These are phyloP conservation scores for Sparus aurata DNA, from an alignment of 2,797 vertebrate species.

Conservation along the genomic window DNA sequence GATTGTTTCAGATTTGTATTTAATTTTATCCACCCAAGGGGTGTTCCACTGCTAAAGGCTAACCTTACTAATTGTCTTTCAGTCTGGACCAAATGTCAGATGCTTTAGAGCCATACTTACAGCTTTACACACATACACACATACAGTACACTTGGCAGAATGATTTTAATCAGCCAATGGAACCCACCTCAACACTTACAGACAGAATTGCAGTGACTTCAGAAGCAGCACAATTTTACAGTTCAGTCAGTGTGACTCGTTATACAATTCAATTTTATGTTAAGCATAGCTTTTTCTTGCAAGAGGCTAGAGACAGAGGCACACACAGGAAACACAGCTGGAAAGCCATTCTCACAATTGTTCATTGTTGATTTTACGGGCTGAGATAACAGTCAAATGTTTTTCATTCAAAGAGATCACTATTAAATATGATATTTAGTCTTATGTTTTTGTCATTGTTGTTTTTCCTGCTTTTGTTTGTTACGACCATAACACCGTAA, in stretches of 20 bases:
- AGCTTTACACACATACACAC: constrained; percentile 33
- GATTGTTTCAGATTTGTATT: constrained; percentile 24
- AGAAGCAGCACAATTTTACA: constrained; percentile 36
- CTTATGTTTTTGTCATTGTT: not conserved
- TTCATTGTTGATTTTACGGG: not conserved
- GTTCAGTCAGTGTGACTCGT: constrained; percentile 28
- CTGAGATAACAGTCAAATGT: not conserved
- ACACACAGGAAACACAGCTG: constrained; percentile 13
- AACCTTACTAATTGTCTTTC: constrained; percentile 59
- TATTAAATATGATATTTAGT: no score
- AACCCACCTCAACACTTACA: constrained; percentile 34
- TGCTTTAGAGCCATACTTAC: constrained; percentile 35
- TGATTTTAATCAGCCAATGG: constrained; percentile 55
- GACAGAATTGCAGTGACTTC: constrained; percentile 50
- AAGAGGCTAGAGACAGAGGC: constrained; percentile 26
- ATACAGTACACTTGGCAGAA: constrained; percentile 14
- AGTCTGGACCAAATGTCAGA: constrained; percentile 60
- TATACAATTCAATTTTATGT: constrained; percentile 31
- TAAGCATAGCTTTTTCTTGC: constrained; percentile 41
- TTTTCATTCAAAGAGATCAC: not conserved
- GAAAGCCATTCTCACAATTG: constrained; percentile 23
- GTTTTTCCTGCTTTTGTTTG: not conserved
- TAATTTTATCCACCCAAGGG: constrained; percentile 26
- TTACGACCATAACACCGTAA: no score
- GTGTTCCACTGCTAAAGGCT: constrained; percentile 45